Evolutionary conservation across 1,140 invertebrate species (phyloP).

Genomic region (Tetragonula clypearis): DNA sequence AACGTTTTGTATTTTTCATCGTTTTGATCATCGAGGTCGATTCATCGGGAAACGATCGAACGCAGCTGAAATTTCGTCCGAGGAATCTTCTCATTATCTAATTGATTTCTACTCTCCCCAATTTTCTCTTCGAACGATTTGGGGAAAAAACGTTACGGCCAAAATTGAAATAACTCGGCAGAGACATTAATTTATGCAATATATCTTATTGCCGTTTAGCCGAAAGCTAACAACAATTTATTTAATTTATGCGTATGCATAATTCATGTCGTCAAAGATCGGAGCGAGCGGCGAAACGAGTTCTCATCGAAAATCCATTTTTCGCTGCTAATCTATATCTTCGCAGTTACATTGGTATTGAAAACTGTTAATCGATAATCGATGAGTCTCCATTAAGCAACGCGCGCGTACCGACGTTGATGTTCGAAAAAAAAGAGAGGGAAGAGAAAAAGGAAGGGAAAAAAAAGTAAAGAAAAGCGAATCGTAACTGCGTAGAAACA

Average conservation of each 20-base stretch:
- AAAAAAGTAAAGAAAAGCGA: neutral
- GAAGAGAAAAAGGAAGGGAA: neutral
- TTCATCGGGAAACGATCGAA: neutral
- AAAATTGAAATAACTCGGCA: neutral
- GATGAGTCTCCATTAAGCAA: neutral
- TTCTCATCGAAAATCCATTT: constrained; percentile 3
- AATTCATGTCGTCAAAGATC: neutral
- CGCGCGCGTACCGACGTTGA: neutral
- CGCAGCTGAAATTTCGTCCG: neutral
- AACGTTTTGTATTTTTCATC: neutral
- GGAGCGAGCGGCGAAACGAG: neutral
- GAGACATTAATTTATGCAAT: neutral
- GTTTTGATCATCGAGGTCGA: neutral
- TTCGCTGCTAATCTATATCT: neutral
- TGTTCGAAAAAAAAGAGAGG: neutral
- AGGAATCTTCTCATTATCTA: neutral
- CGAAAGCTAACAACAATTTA: neutral
- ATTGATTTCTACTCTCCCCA: neutral
- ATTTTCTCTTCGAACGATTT: neutral
- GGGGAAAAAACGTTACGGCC: neutral
- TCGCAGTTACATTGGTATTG: neutral
- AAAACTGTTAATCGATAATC: constrained; percentile 35
- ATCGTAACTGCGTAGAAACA: neutral
- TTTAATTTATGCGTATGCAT: constrained; percentile 7
- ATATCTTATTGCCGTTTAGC: neutral